Evolutionary conservation across 2,113 vertebrate species (phyloP).

Genomic region (Lycaon pictus): DNA sequence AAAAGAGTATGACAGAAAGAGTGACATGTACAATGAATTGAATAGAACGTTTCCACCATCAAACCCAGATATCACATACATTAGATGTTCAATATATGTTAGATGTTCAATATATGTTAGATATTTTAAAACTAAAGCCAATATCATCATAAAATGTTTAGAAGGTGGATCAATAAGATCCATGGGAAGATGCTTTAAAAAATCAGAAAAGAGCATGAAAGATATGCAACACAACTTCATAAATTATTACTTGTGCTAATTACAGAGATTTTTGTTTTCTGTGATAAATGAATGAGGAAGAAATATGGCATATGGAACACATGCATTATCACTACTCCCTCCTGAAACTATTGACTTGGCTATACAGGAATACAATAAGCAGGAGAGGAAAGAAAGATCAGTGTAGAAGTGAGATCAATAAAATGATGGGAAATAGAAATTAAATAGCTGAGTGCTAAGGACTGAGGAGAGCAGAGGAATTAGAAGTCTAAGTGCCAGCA

Average conservation of each 20-base stretch:
- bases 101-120: background rate
- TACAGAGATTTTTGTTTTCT: background rate
- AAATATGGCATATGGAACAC: background rate
- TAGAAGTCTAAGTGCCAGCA: background rate
- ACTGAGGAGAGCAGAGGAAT: background rate
- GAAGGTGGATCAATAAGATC: background rate
- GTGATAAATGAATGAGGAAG: background rate
- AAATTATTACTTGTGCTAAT: background rate
- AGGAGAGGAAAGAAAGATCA: background rate
- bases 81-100: background rate
- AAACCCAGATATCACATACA: background rate
- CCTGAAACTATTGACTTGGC: background rate
- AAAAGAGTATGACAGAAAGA: background rate
- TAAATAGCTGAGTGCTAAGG: background rate
- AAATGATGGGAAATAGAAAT: background rate
- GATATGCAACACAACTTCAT: background rate
- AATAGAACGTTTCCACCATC: background rate
- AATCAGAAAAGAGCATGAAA: background rate
- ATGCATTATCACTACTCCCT: background rate
- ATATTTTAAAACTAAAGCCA: constrained; percentile 4
- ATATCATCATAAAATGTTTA: background rate
- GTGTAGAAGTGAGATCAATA: background rate
- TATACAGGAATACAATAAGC: background rate
- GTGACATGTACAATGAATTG: background rate
- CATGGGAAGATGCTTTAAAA: background rate